Evolutionary conservation across 2,888 invertebrate species (phyloP), one percentile per base, ranked within the genome.

Genomic region (Priocnemis perturbator): DNA sequence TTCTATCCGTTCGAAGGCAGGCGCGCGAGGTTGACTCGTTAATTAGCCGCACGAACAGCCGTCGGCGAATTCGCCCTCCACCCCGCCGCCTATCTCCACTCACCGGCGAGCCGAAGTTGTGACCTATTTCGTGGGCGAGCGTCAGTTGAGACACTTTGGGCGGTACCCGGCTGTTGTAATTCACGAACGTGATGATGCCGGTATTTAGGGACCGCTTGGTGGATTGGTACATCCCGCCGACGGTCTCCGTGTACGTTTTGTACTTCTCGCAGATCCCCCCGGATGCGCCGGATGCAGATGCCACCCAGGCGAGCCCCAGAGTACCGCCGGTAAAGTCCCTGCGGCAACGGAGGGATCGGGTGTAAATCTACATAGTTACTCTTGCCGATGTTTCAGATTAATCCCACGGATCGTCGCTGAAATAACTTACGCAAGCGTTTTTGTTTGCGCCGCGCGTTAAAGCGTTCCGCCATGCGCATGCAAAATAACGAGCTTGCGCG

Each of bases 251-350:
- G 91, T 98, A 98, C 0, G 97, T 95, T 90, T 99, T 98, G 91
- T 97, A 97, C 89, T 96, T 96, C 90, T 99, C 99, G 90, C 99
- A 99, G 82, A 99, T 98, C 61, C 99, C 99, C 60, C 99, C 99
- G 4, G 98, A 98, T 2, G 98, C 98, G 69, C 97, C 99, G 69
- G 96, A 96, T 0, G 98, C 97, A 74, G 98, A 97, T 30, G 99
- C 99, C 23, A 99, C 99, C 99, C 99, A 99, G 3, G 99, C 99
- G 57, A 99, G 91, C 21, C 99, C 99, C 52, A 99, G 91, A 19
- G 99, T 99, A 70, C 99, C 99, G 9, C 98, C 98, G 20, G 97
- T 97, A 89, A 99, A 99, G 90, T 99, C 99, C 84, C 98, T 93
- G 79, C 67, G 23, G 57, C 19, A 20, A 68, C 26, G 45, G 21